Evolutionary conservation across 2,113 vertebrate genomes (phyloP).

Genomic region (Trichomycterus rosablanca): DNA sequence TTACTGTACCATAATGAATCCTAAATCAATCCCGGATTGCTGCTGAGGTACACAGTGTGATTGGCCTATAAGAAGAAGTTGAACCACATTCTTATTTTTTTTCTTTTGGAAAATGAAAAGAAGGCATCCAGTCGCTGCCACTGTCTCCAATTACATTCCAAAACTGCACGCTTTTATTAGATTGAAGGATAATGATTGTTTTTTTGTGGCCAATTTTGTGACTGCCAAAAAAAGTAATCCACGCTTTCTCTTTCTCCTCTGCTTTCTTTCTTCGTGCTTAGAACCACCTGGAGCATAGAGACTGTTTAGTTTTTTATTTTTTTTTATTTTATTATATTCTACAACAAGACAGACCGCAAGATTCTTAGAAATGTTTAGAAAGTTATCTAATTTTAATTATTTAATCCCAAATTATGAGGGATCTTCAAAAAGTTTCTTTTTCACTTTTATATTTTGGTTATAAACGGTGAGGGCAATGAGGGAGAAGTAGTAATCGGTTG

Average conservation of each 20-base stretch:
- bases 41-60: conserved; percentile 32
- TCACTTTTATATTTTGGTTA: no score
- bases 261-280: conserved; percentile 7
- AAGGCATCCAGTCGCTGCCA: conserved; percentile 22
- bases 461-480: no score
- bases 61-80: conserved; percentile 31
- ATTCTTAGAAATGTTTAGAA: no score
- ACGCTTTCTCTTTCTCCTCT: conserved; percentile 20
- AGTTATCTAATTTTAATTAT: no score
- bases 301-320: no score
- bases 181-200: conserved; percentile 37
- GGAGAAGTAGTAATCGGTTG: no score
- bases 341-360: no score
- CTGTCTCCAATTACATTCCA: conserved; percentile 29
- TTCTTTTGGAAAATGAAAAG: conserved; percentile 39
- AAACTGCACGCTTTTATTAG: conserved; percentile 35
- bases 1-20: conserved; percentile 31
- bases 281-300: no score
- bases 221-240: conserved; percentile 33
- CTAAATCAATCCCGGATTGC: conserved; percentile 33
- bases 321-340: no score
- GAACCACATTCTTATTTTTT: conserved; percentile 29
- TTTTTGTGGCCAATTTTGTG: conserved; percentile 37
- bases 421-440: no score
- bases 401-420: no score